Percentiles rank a stretch among this genome's conserved stretches.
phyloP scores from a whole-genome alignment of 2,113 vertebrate species.

The Scophthalmus maximus region DNA sequence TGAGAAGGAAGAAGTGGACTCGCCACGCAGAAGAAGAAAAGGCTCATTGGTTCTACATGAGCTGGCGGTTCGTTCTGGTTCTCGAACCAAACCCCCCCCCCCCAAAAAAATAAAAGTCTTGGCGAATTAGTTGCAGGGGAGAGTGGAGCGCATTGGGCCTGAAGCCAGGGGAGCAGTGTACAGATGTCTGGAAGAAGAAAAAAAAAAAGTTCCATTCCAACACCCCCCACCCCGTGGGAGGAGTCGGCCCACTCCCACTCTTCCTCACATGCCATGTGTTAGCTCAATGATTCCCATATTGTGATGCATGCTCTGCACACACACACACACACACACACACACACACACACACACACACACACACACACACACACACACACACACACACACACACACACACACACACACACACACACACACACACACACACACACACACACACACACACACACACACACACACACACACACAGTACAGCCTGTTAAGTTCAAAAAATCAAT shows the following conservation, averaged over 20 bases:
- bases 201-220: no score
- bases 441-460: no score
- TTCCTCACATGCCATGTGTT: conserved; percentile 65
- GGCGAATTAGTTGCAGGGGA: conserved; percentile 16
- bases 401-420: no score
- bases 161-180: conserved; percentile 5
- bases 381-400: no score
- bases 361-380: no score
- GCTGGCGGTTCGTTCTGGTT: conserved; percentile 3
- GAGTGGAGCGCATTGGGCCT: conserved; percentile 12
- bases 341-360: no score
- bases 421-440: no score
- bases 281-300: conserved; percentile 60
- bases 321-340: not conserved
- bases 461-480: not conserved
- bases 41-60: not conserved
- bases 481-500: not conserved
- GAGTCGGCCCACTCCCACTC: conserved; percentile 66
- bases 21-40: not conserved
- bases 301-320: conserved; percentile 38
- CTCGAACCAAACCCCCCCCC: no score
- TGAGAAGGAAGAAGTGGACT: not conserved
- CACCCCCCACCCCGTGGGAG: conserved; percentile 62
- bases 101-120: no score
- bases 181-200: conserved; percentile 60